Evolutionary conservation across 2,797 vertebrate species (phyloP), one percentile per base, ranked within the genome.

Genomic region (Pseudochromis fuscus): DNA sequence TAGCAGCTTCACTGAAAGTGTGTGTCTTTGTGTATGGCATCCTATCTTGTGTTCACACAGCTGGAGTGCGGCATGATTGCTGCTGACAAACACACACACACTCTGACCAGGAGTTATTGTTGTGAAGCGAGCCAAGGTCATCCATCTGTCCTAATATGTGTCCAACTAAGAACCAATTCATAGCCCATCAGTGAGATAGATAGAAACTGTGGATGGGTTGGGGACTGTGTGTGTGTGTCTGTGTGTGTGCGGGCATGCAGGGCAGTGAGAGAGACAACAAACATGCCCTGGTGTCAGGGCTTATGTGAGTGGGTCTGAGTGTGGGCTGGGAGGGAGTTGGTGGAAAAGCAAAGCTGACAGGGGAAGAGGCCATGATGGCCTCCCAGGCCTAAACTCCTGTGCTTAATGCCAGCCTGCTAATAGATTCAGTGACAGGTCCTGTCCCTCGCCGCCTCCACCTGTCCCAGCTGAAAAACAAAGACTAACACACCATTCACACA

Each of bases 311-410:
- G 69, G 50, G 60, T 60, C 57, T 62, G 62, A 15, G 75, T 68
- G 63, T 46, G 57, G 15, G 30, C 59, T 68, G 52, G 80, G 75
- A 72, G 27, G 21, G 49, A 75, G 52, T 66, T 79, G 55, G 70
- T 66, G 40, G 59, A 55, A 73, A 57, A 88, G 64, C 72, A 79
- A 61, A 78, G 78, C 79, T 88, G 85, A 89, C 85, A 91, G 76
- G 81, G 49, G 21, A 71, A 65, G 78, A 63, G 50, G 58, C 75
- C 73, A 74, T 69, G 76, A 76, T 64, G 72, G 64, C 70, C 67
- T 69, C 56, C 51, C 63, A 59, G 73, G 50, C 55, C 66, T 57
- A 56, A 78, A 76, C 61, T 69, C 30, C 30, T 73, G 71, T 78
- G 68, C 53, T 82, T 83, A 65, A 69, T 71, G 85, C 83, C 83